A percentile compares a stretch with the other conserved stretches of the same genome.
phyloP scores from a whole-genome alignment of 2,797 vertebrate genomes.

The Vultur gryphus region DNA sequence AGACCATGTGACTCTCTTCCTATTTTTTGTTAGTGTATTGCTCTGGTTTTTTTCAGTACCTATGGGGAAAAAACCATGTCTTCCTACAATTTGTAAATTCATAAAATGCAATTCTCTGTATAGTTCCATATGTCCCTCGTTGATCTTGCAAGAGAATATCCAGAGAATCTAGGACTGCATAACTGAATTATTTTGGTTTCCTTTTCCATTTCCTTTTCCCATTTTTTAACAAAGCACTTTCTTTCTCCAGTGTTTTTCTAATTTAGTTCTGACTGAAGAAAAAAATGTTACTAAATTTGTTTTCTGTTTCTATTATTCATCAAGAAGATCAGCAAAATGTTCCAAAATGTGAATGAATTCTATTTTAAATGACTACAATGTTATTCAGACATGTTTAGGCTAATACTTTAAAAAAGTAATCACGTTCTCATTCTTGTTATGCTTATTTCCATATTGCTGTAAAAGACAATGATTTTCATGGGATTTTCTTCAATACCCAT shows the following conservation, averaged over 20 bases:
- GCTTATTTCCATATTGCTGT: neutral
- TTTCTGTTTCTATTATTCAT: neutral
- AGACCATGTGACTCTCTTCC: neutral
- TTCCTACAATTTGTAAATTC: neutral
- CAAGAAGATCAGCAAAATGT: neutral
- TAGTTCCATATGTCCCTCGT: neutral
- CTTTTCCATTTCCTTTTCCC: constrained; percentile 4
- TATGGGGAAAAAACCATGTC: fast-evolving
- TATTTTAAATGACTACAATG: neutral
- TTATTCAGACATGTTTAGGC: neutral
- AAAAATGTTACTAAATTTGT: neutral
- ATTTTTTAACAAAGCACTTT: neutral
- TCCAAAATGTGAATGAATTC: neutral
- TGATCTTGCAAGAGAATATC: neutral
- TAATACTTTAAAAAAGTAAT: neutral
- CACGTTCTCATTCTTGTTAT: neutral
- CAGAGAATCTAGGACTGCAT: neutral
- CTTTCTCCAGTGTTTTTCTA: neutral
- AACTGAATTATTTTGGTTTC: constrained; percentile 38
- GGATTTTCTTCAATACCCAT: neutral
- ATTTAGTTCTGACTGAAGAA: neutral
- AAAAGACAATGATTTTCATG: neutral
- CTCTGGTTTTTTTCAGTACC: neutral
- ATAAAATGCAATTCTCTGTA: neutral
- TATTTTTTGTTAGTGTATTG: neutral